phyloP scores from a whole-genome alignment of 2,888 invertebrate species.

The Temnothorax ravouxi region DNA sequence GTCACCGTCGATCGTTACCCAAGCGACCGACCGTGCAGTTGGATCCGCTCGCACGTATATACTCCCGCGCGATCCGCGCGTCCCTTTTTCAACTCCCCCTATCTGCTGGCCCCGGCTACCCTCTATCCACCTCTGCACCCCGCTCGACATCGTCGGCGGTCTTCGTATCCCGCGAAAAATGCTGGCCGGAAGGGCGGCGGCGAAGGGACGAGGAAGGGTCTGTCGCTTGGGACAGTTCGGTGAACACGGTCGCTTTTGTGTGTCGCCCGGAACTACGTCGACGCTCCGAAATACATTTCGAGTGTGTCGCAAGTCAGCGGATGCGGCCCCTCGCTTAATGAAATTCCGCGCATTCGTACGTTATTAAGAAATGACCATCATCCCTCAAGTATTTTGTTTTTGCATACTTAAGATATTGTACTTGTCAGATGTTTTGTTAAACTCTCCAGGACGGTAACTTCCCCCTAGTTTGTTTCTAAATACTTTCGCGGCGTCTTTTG shows the following conservation, averaged over 20 bases:
- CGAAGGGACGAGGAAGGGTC: conserved; percentile 46
- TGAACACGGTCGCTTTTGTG: conserved; percentile 47
- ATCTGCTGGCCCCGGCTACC: neutral
- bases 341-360: conserved; percentile 73
- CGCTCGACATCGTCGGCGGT: conserved; percentile 21
- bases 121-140: conserved; percentile 20
- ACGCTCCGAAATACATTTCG: conserved; percentile 57
- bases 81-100: neutral
- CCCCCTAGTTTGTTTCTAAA: conserved; percentile 18
- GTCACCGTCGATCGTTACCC: conserved; percentile 71
- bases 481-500: neutral
- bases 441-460: neutral
- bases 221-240: conserved; percentile 38
- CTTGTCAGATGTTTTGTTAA: neutral
- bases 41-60: conserved; percentile 56
- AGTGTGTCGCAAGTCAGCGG: conserved; percentile 19
- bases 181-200: conserved; percentile 4
- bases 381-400: conserved; percentile 29
- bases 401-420: neutral
- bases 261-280: conserved; percentile 35
- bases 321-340: conserved; percentile 67
- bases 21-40: conserved; percentile 64
- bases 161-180: conserved; percentile 61
- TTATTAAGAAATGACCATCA: conserved; percentile 76
- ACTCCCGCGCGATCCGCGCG: neutral